Evolutionary conservation across 2,888 invertebrate genomes (phyloP).

Genomic region (Chaetoderma sp.): DNA sequence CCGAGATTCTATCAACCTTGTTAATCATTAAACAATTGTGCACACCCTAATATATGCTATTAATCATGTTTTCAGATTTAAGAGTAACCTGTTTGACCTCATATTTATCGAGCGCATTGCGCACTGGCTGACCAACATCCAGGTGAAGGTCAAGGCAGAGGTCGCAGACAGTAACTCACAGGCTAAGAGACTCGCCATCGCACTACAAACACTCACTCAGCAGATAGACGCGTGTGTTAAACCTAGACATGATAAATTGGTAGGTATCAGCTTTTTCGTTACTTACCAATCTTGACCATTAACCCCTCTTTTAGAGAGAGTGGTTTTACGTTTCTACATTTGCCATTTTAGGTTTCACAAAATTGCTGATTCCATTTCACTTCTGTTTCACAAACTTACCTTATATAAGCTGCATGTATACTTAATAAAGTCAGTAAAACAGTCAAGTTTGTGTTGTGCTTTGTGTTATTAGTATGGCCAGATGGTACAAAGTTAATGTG

Average conservation of each 20-base stretch:
- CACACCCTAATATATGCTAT: no score
- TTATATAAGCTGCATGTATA: no score
- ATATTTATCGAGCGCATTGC: constrained; percentile 69
- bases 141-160: constrained; percentile 68
- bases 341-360: no score
- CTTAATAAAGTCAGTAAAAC: no score
- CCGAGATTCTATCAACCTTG: no score
- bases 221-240: constrained; percentile 63
- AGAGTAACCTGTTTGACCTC: constrained; percentile 68
- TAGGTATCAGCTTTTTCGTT: constrained; percentile 31
- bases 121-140: constrained; percentile 68
- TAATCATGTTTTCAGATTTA: no score
- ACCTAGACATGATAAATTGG: constrained; percentile 67
- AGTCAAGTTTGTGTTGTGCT: background rate
- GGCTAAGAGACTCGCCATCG: constrained; percentile 57
- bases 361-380: no score
- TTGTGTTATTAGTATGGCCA: no score
- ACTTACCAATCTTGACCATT: no score
- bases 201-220: constrained; percentile 54
- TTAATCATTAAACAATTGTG: no score
- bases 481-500: background rate
- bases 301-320: background rate
- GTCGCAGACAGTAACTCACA: constrained; percentile 67
- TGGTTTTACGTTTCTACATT: background rate
- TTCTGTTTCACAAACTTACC: no score